phyloP scores from a whole-genome alignment of 2,888 invertebrate genomes.

The Hoplodrina ambigua region DNA sequence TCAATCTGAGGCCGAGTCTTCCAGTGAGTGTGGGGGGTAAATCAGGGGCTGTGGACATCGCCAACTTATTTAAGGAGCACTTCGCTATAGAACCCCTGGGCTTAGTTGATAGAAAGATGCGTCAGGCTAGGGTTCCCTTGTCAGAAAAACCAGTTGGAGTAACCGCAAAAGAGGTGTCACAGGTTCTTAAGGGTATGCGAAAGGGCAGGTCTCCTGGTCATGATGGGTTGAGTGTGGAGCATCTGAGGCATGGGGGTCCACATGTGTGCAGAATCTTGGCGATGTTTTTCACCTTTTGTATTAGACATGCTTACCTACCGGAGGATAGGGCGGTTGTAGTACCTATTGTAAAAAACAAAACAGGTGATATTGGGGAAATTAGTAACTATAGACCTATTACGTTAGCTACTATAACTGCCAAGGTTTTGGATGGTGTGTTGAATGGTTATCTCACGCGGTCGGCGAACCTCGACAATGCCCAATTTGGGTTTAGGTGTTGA shows the following conservation, averaged over 20 bases:
- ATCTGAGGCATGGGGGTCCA: conserved; percentile 13
- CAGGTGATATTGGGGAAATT: conserved; percentile 6
- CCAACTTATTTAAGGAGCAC: neutral
- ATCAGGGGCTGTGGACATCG: neutral
- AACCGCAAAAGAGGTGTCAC: conserved; percentile 5
- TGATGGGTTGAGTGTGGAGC: conserved; percentile 18
- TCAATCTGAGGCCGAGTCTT: neutral
- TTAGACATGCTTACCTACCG: conserved; percentile 10
- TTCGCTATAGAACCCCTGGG: too few species aligned
- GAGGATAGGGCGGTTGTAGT: conserved; percentile 11
- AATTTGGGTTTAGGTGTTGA: conserved; percentile 5
- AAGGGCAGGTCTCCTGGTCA: conserved; percentile 20
- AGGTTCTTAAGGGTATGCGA: neutral
- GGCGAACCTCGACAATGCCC: neutral
- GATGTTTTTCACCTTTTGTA: conserved; percentile 10
- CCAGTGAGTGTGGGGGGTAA: neutral
- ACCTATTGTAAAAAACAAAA: conserved; percentile 14
- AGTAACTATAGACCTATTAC: conserved; percentile 22
- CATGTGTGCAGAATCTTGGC: conserved; percentile 7
- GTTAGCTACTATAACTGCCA: conserved; percentile 14
- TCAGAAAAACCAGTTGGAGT: conserved; percentile 5
- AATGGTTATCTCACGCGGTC: neutral
- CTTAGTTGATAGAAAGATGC: too few species aligned
- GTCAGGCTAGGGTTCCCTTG: too few species aligned
- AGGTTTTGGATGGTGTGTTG: conserved; percentile 20